Evolutionary conservation across 2,113 vertebrate species (phyloP), one percentile per base, ranked within the genome.

Genomic region (Emydura subglobosa): DNA sequence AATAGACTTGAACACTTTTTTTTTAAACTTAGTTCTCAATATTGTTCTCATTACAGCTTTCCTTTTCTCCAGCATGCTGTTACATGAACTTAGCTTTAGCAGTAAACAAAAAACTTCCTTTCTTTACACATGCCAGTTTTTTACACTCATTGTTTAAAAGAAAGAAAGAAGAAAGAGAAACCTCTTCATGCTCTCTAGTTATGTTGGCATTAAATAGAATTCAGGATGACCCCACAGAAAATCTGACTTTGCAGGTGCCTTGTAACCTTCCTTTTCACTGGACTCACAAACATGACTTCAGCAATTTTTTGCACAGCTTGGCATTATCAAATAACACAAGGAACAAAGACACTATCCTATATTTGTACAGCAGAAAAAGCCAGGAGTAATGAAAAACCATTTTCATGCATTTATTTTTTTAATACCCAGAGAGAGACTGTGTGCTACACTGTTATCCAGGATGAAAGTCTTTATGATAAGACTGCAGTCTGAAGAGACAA

Each of bases 41-140:
- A 85, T 85, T 97, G 91, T 93, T 82, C 88, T 96, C 57, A 17
- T 93, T 91, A 95, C 12, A 74, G 76, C 54, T 85, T 93, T 74
- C 59, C 82, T 88, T 82, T 72, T 49, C 44, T 93, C 87, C 54
- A 91, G 78, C 3, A 83, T 39, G 79, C 94, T 93, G 82, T 80
- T 47, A 83, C 96, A 82, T 80, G 84, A 96, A 84, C 85, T 97
- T 96, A 85, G 79, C 29, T 87, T 61, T 0, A 91, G 74, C 68
- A 95, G 91, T 93, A 91, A 57, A 83, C 14, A 53, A 72, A 42
- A 94, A 85, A 39, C 31, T 94, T 92, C 81, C 2, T 0, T 91
- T 76, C 78, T 85, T 57, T 65, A 12, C 17, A 42, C 19, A 42
- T 0, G 2, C 79, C 25, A 2, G 44, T 93, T 87, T 95, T 94